Evolutionary conservation across 1,140 invertebrate species (phyloP), one percentile per base, ranked within the genome.

Genomic region (Papilio polyxenes): DNA sequence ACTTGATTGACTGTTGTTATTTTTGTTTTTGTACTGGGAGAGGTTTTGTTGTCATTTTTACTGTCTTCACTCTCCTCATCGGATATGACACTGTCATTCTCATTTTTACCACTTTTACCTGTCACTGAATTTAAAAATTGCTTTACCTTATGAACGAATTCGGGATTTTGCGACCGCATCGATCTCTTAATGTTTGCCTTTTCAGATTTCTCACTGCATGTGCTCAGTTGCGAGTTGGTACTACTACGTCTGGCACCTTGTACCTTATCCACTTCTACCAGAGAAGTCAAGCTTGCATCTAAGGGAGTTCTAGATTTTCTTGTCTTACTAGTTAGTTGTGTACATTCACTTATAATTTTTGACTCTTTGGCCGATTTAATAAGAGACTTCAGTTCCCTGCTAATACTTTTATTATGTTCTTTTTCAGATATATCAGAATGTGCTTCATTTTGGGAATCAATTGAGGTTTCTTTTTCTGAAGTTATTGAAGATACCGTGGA

Each of bases 101-200:
- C 88, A 20, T 11, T 20, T 83, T 91, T 90, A 69, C 86, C 84
- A 82, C 81, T 75, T 83, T 92, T 94, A 48, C 92, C 88, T 59
- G 91, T 90, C 0, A 94, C 92, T 62, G 92, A 94, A 83, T 95
- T 94, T 1, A 96, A 86, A 85, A 96, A 96, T 76, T 95, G 94
- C 75, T 92, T 95, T 37, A 96, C 95, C 85, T 96, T 96, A 69
- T 93, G 92, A 0, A 95, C 94, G 92, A 96, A 96, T 56, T 96
- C 95, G 31, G 95, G 94, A 88, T 96, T 96, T 85, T 95, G 94
- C 23, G 95, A 96, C 69, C 95, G 87, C 90, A 96, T 94, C 2
- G 93, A 94, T 59, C 94, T 88, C 81, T 94, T 95, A 9, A 87
- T 74, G 10, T 82, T 81, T n/a, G 81, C 80, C 48, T 92, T 92